A percentile compares a stretch with the other conserved stretches of the same genome.
Evolutionary conservation across 2,113 vertebrate species (phyloP).

Genomic region (Parotia lawesii): DNA sequence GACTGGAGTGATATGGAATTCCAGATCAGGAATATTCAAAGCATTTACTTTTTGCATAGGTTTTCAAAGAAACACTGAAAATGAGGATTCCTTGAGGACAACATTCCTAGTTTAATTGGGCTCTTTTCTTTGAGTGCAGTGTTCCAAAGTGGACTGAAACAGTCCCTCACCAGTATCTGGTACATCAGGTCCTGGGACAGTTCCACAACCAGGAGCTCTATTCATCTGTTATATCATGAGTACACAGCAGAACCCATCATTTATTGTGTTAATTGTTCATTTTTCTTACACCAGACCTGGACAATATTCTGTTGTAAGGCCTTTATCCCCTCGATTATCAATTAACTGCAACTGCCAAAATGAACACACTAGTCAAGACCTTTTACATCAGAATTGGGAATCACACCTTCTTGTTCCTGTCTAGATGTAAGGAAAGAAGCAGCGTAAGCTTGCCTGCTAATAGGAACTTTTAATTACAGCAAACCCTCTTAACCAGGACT

Average conservation of each 20-base stretch:
- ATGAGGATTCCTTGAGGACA: neutral
- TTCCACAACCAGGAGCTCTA: neutral
- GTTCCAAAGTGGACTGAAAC: neutral
- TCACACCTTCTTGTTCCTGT: neutral
- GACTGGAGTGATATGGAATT: neutral
- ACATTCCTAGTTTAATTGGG: neutral
- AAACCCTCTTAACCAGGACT: neutral
- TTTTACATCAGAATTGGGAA: neutral
- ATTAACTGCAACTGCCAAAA: neutral
- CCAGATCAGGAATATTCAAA: neutral
- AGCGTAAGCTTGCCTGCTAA: neutral
- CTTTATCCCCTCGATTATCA: accelerated
- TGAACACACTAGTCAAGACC: neutral
- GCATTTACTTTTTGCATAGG: neutral
- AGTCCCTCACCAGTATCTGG: neutral
- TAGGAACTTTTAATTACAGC: neutral
- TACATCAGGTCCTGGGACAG: neutral
- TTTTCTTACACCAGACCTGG: neutral
- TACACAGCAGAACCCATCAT: neutral
- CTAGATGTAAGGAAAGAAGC: neutral
- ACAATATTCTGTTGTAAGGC: neutral
- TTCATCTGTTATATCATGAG: neutral
- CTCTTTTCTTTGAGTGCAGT: neutral
- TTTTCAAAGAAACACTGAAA: neutral
- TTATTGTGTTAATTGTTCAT: neutral